Base-by-base conservation (phyloP, 2,797 vertebrate genomes). In the Hozukius guyotensis region DNA sequence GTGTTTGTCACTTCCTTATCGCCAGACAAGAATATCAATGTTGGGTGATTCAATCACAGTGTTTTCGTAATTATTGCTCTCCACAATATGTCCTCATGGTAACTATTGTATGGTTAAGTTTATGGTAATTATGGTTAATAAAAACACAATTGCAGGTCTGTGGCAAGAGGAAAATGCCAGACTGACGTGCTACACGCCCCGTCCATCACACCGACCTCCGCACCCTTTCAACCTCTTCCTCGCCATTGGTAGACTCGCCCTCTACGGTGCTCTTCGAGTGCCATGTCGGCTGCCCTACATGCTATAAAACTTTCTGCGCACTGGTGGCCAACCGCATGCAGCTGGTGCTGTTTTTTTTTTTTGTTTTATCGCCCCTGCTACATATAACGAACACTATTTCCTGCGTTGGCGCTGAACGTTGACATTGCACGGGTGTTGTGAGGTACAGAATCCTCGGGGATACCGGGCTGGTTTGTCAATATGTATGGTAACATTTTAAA, bases 211-310 rank as follows among this genome's bases (percentile, higher is more conserved):
- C 56, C 24, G 14, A 34, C 31, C 22, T 32, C 65, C 27, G 22
- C 46, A 67, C 14, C 22, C 16, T 53, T 53, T 32, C 27, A 63
- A 14, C 32, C 32, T 42, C 22, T 42, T 25, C 32, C 61, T 24
- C 4, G 16, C 6, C 24, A 29, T 29, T 18, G 36, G 22, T 31
- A 27, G 42, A 59, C 57, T 46, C 6, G 42, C 42, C 2, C 14
- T 46, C 42, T 18, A 8, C 16, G 42, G 2, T 46, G 42, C 0
- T 46, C 42, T 46, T 0, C 3, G 42, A 46, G 42, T 46, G 42
- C 16, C 16, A 0, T 0, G 42, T 18, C 16, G 42, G 42, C 16
- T 46, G 42, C 0, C 42, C 6, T 0, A 46, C 0, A 18, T 46
- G 16, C 16, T 46, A 46, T 18, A 46, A 46, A 46, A 46, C 42